Percentiles rank a stretch among this genome's conserved stretches.
phyloP scores from a whole-genome alignment of 2,888 invertebrate genomes.

The Serripes groenlandicus region DNA sequence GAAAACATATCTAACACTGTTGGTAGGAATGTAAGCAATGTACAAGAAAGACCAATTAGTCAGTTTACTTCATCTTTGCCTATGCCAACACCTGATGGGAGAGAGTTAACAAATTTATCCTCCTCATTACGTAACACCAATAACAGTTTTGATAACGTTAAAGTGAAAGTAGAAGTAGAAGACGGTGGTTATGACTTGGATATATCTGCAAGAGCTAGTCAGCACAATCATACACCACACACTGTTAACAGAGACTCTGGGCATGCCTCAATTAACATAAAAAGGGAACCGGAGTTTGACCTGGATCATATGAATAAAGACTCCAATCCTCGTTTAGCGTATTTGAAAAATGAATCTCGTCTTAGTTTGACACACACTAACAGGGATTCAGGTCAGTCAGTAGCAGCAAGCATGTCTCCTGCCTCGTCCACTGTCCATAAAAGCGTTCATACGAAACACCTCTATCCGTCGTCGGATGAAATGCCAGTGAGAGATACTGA shows the following conservation, averaged over 20 bases:
- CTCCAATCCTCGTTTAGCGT: no score
- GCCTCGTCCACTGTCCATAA: neutral
- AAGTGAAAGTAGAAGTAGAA: slow-evolving; percentile 1
- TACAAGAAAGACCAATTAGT: neutral
- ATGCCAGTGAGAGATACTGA: slow-evolving; percentile 39
- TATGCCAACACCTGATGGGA: neutral
- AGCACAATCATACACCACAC: no score
- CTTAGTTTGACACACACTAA: no score
- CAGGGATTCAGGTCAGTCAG: no score
- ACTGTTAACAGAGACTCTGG: no score
- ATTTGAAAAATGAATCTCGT: no score
- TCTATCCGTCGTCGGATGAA: slow-evolving; percentile 36
- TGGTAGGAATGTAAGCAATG: neutral
- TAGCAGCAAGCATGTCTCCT: neutral
- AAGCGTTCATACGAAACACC: slow-evolving; percentile 44
- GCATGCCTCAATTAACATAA: no score
- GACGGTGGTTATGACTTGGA: neutral
- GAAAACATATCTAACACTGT: slow-evolving; percentile 15
- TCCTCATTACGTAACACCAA: neutral
- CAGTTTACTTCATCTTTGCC: neutral
- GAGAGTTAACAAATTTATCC: neutral
- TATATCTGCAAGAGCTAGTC: no score
- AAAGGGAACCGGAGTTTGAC: no score
- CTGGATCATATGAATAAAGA: no score
- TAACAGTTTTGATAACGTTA: neutral